phyloP scores from a whole-genome alignment of 2,888 invertebrate genomes.

The Archips crataeganus region DNA sequence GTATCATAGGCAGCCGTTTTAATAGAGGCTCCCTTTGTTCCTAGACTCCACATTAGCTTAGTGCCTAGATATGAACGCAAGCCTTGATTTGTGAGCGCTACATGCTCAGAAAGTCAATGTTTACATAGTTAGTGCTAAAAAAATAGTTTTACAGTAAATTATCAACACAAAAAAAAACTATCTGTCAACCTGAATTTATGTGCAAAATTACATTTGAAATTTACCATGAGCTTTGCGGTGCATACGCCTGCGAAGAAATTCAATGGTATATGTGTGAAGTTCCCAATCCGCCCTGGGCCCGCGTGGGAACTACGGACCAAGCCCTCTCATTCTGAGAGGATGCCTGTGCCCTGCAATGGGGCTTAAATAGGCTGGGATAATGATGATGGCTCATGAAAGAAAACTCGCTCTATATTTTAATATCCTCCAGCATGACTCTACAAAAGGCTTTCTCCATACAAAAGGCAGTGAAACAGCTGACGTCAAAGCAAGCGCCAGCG shows the following conservation, averaged over 20 bases:
- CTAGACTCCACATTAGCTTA: slow-evolving; percentile 49
- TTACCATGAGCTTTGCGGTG: too few relatives aligned
- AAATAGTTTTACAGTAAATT: not conserved
- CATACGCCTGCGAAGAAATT: too few relatives aligned
- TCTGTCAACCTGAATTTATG: too few relatives aligned
- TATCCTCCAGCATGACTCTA: not conserved
- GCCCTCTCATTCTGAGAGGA: too few relatives aligned
- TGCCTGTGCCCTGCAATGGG: too few relatives aligned
- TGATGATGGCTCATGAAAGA: not conserved
- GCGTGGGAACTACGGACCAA: too few relatives aligned
- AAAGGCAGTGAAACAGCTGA: slow-evolving; percentile 16
- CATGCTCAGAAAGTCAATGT: slow-evolving; percentile 8
- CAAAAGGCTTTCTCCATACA: not conserved
- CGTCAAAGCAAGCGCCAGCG: not conserved
- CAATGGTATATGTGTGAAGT: too few relatives aligned
- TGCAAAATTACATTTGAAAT: too few relatives aligned
- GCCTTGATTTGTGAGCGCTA: slow-evolving; percentile 52
- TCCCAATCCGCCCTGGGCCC: too few relatives aligned
- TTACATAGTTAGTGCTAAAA: not conserved
- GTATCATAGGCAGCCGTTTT: slow-evolving; percentile 52
- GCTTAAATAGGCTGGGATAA: too few relatives aligned
- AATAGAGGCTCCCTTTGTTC: slow-evolving; percentile 58
- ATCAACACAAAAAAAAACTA: not conserved
- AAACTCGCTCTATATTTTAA: not conserved
- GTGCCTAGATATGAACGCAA: slow-evolving; percentile 48